Percentiles rank a stretch among this genome's conserved stretches.
Conservation (phyloP, 1,140 invertebrate genomes). For the Anoplolepis gracilipes region DNA sequence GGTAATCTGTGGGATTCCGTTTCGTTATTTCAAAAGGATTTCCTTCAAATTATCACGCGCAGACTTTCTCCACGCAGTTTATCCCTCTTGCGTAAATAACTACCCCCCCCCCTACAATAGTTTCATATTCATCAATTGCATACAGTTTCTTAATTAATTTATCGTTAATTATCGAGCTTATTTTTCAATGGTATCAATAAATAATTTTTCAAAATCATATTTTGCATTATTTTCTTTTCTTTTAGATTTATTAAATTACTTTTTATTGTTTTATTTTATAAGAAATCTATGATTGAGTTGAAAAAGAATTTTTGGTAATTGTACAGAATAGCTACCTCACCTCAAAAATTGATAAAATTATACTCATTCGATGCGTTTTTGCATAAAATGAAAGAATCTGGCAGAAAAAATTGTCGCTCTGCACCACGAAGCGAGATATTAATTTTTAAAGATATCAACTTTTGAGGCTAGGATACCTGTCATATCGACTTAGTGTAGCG, state of each 20-base stretch:
- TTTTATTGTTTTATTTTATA: background rate
- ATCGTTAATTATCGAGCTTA: background rate
- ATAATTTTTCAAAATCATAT: background rate
- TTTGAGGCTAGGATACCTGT: too few relatives aligned
- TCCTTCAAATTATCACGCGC: conserved; percentile 16
- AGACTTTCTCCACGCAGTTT: background rate
- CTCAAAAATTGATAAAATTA: too few relatives aligned
- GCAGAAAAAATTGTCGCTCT: too few relatives aligned
- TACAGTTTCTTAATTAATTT: background rate
- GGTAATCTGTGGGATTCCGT: conserved; percentile 85
- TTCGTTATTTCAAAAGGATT: background rate
- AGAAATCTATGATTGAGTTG: background rate
- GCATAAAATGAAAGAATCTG: too few relatives aligned
- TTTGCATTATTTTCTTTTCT: background rate
- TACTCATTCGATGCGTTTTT: too few relatives aligned
- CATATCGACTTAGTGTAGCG: too few relatives aligned
- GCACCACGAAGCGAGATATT: too few relatives aligned
- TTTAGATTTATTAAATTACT: background rate
- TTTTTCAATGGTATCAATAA: background rate
- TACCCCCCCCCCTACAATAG: background rate
- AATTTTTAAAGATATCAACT: too few relatives aligned
- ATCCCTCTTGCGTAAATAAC: background rate
- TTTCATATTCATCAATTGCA: background rate
- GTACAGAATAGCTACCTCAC: too few relatives aligned
- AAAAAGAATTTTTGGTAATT: background rate